phyloP scores from a whole-genome alignment of 2,113 vertebrate species.

The Cottus gobio region DNA sequence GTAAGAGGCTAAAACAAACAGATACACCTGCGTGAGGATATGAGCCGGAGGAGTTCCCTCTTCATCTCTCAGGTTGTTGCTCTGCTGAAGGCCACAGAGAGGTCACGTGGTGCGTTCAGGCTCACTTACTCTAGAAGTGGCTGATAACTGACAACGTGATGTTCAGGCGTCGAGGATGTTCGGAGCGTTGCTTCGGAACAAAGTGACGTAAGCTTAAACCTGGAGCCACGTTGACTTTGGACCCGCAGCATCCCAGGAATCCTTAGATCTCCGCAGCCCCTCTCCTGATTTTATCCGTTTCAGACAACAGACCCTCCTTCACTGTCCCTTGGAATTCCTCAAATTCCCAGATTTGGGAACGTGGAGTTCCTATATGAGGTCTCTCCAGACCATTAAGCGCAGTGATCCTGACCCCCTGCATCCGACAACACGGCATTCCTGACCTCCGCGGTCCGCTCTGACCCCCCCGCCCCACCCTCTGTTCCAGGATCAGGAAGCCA shows the following conservation, averaged over 20 bases:
- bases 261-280: conserved; percentile 9
- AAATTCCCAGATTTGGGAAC: conserved; percentile 53
- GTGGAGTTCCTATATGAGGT: conserved; percentile 23
- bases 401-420: conserved; percentile 41
- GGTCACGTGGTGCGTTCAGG: neutral
- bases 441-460: conserved; percentile 10
- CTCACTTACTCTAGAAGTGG: too few relatives aligned
- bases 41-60: neutral
- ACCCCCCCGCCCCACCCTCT: neutral
- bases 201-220: too few relatives aligned
- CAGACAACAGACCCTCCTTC: conserved; percentile 36
- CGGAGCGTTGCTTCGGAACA: too few relatives aligned
- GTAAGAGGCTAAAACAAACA: conserved; percentile 46
- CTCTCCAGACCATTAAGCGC: conserved; percentile 45
- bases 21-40: conserved; percentile 39
- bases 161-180: too few relatives aligned
- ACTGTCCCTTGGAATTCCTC: conserved; percentile 45
- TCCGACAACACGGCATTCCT: conserved; percentile 41
- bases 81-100: neutral
- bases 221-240: too few relatives aligned
- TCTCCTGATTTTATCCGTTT: conserved; percentile 8
- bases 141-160: too few relatives aligned
- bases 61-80: neutral
- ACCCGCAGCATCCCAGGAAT: conserved; percentile 44
- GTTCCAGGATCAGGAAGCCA: conserved; percentile 36